Percentiles rank a stretch among this genome's conserved stretches.
Conservation (phyloP, 2,888 invertebrate genomes). For the Augiades crinisus region DNA sequence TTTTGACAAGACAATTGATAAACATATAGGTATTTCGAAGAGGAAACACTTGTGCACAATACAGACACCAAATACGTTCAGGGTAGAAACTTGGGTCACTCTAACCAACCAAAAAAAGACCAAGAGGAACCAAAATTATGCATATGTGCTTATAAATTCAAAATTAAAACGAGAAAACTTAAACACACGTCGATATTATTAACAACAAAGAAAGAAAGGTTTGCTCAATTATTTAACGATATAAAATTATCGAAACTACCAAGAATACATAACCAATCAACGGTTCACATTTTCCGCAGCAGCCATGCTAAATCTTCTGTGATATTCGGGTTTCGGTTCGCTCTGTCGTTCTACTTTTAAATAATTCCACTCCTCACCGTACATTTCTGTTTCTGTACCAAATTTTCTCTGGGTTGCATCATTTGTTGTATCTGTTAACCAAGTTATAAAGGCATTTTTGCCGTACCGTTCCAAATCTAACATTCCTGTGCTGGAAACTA, state of each 20-base stretch:
- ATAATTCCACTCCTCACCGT: constrained; percentile 55
- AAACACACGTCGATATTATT: no score
- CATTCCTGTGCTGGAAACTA: constrained; percentile 56
- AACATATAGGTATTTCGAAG: no score
- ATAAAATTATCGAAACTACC: neutral
- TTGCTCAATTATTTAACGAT: neutral
- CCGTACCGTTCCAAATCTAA: constrained; percentile 58
- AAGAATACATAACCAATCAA: neutral
- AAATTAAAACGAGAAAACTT: no score
- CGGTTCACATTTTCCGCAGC: constrained; percentile 15
- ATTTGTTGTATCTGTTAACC: constrained; percentile 48
- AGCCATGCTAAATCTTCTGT: constrained; percentile 42
- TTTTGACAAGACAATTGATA: no score
- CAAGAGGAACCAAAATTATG: no score
- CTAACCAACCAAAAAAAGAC: no score
- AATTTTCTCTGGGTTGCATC: constrained; percentile 43
- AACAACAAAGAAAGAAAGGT: neutral
- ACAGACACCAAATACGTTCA: no score
- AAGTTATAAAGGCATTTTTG: constrained; percentile 62
- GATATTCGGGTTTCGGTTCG: constrained; percentile 37
- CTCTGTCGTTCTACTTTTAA: constrained; percentile 29
- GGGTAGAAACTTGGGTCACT: no score
- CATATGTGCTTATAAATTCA: no score
- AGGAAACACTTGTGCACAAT: no score
- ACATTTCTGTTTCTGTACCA: constrained; percentile 48